Base-by-base conservation (phyloP, 1,140 invertebrate genomes). In the Pogonomyrmex barbatus region DNA sequence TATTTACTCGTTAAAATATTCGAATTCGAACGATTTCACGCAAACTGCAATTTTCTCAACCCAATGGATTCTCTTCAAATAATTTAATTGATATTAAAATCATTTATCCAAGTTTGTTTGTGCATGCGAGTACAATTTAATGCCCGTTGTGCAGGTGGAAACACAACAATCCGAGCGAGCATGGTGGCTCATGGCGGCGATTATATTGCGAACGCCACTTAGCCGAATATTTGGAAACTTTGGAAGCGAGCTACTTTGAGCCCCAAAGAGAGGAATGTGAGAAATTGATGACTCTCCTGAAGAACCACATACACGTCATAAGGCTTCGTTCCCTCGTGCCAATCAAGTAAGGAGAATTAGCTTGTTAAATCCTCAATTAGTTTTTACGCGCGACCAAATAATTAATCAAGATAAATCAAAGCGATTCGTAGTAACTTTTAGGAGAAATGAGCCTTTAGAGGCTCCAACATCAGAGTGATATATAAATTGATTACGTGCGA, bases 151-250 rank as follows among this genome's bases (percentile, higher is more conserved):
- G 54, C 24, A 95, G 94, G 68, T 95, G 94, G 94, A 73, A 88
- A 39, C 86, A 91, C 63, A 93, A 93, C 79, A 90, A 94, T 85
- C 91, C 90, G 14, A 12, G 47, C 2, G 89, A 92, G 2, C 93
- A 95, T 70, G 94, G 92, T 0, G 79, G 91, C 78, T 95, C 93
- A 14, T 95, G 94, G 94, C 90, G 91, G 56, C 92, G 85, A 45
- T 86, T 94, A 33, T 95, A 95, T 75, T 94, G 94, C 82, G 94
- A 95, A 73, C 91, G 94, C 33, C 91, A 93, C 84, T 88, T 95
- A 9, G 71, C 90, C n/a, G 94, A 95, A 63, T 94, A 94, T 88
- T 83, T 95, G 54, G 93, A 95, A 76, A 79, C 86, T 42, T 77
- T 95, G 60, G 84, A 93, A 39, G 87, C 93, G 52, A 91, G 85